phyloP scores from a whole-genome alignment of 2,888 invertebrate genomes.

The Morpho helenor region DNA sequence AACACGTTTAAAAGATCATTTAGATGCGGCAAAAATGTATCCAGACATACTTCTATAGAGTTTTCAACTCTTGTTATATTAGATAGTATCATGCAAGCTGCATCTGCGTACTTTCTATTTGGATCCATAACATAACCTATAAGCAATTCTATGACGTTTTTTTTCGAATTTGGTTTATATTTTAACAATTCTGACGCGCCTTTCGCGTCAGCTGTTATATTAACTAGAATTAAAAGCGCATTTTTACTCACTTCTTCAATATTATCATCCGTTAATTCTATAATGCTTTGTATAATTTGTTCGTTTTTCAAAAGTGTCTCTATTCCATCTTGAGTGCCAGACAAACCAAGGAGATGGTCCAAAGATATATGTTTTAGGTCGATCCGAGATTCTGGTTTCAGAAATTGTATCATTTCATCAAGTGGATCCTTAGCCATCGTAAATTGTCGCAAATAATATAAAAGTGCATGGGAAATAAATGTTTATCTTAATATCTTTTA shows the following conservation, averaged over 20 bases:
- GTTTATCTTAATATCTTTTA: not conserved
- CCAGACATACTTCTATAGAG: constrained; percentile 77
- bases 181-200: constrained; percentile 78
- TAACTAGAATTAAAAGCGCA: constrained; percentile 84
- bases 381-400: constrained; percentile 80
- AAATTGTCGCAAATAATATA: constrained; percentile 10
- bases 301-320: constrained; percentile 76
- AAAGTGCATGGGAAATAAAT: not conserved
- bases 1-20: constrained; percentile 83
- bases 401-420: constrained; percentile 82
- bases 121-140: constrained; percentile 61
- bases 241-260: constrained; percentile 82
- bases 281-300: constrained; percentile 78
- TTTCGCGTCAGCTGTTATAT: constrained; percentile 83
- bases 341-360: constrained; percentile 83
- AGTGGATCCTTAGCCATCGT: constrained; percentile 75
- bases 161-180: constrained; percentile 41
- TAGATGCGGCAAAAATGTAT: constrained; percentile 68
- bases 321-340: constrained; percentile 83
- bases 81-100: constrained; percentile 88
- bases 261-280: constrained; percentile 81
- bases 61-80: constrained; percentile 85
- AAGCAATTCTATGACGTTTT: constrained; percentile 49
- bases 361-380: constrained; percentile 86
- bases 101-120: constrained; percentile 81